Evolutionary conservation across 2,113 vertebrate genomes (phyloP).

Genomic region (Cavia aperea): DNA sequence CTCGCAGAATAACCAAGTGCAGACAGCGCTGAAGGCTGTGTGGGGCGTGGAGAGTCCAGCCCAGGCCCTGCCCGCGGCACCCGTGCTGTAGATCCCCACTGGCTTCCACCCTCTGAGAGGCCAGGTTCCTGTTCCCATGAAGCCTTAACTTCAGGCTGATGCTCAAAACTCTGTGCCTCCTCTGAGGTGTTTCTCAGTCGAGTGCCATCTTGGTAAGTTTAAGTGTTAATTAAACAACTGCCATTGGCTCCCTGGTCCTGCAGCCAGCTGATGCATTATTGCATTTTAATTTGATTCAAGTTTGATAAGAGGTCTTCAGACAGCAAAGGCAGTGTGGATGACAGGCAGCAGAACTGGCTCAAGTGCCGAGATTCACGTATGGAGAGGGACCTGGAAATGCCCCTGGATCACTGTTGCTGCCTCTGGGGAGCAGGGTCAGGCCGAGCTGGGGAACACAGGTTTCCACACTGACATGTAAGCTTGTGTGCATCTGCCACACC

Average conservation of each 20-base stretch:
- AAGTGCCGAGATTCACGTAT: fast-evolving
- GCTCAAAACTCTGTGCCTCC: neutral
- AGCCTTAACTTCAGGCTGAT: neutral
- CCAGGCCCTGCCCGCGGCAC: fast-evolving
- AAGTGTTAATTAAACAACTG: slow-evolving; percentile 47
- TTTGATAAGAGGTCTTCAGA: neutral
- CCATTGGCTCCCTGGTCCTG: neutral
- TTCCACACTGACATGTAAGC: fast-evolving
- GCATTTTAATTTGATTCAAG: neutral
- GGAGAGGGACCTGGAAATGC: neutral
- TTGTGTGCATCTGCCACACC: fast-evolving
- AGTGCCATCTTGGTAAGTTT: neutral
- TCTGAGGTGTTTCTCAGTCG: neutral
- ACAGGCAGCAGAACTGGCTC: too few species aligned
- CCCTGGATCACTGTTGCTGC: fast-evolving
- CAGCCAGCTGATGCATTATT: neutral
- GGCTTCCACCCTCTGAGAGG: fast-evolving
- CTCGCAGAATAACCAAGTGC: fast-evolving
- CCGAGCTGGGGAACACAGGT: fast-evolving
- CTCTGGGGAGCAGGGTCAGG: fast-evolving
- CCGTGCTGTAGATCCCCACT: fast-evolving
- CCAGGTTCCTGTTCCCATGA: neutral
- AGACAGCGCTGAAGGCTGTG: fast-evolving
- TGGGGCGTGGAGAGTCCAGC: fast-evolving
- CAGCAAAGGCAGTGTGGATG: neutral